Evolutionary conservation across 1,140 invertebrate genomes (phyloP), one percentile per base, ranked within the genome.

Genomic region (Platorchestia sp.): DNA sequence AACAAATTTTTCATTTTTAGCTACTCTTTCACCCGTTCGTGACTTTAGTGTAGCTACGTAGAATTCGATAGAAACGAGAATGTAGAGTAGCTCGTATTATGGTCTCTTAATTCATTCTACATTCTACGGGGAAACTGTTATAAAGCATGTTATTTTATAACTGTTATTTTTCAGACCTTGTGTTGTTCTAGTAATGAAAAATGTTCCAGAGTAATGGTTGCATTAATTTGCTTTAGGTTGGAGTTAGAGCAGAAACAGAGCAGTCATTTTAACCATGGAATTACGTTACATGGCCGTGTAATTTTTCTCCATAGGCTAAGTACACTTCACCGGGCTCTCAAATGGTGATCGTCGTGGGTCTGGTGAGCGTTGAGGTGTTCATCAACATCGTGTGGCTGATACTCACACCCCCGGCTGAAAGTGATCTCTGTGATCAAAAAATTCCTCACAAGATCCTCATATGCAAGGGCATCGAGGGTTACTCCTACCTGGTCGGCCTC

Each of bases 291-390:
- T 89, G 41, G 5, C 10, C 41, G 42, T 42, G 36, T 89, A 75
- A 75, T 75, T 75, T n/a, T 43, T 7, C 41, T 45, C 45, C 36
- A 36, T 95, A 96, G 95, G 96, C 96, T 41, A 97, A 97, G 75
- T 97, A 97, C 96, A 98, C 97, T 0, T 97, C 97, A 95, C 97
- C 97, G 7, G 96, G 96, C 7, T 97, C 97, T 0, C 97, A 98
- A 96, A 96, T 98, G 96, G 96, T 97, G 53, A 98, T 98, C 96
- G 97, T 97, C 0, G 97, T 97, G 6, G 96, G 98, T 0, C 97
- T 98, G 19, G 97, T 97, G 0, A 97, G 97, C n/a, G 96, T 98
- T 0, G 97, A 98, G 96, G 97, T 98, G 45, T 45, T 97, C 6
- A 97, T 98, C 96, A 98, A 98, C 95, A 96, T 97, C 10, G 96